Evolutionary conservation across 2,888 invertebrate species (phyloP), one percentile per base, ranked within the genome.

Genomic region (Ditula angustiorana): DNA sequence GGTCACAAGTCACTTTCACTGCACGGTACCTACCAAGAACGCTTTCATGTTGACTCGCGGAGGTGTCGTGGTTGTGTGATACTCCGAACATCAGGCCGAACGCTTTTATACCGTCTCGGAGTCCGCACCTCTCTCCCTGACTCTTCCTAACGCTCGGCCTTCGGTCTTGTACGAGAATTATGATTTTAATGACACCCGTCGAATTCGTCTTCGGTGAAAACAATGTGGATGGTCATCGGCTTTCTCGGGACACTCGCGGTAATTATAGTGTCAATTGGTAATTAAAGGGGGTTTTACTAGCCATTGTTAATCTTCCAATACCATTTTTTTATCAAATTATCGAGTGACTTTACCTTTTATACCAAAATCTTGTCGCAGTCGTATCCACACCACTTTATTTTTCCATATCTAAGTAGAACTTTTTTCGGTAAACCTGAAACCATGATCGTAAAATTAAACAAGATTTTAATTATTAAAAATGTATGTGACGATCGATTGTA

Each of bases 1-100:
- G 90, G 87, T 90, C 92, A 92, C 90, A 85, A 80, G 79, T 81
- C 92, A 92, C 92, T 92, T 92, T 92, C 92, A 92, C 92, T 89
- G 81, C 81, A 80, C 84, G 73, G 74, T 91, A 91, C 92, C 91
- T 91, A 92, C 92, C 92, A 92, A 91, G 90, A 92, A 92, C 81
- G 92, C 92, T 91, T 91, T 92, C 92, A 92, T 92, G 92, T 92
- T 92, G 92, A 82, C 87, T 90, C 88, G 83, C 89, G 88, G 90
- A 90, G 89, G 86, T 86, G 83, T 87, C 83, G 89, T 83, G 83
- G 85, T 89, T 87, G 89, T 92, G 79, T 92, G 92, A 91, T 92
- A 92, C 87, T 90, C 84, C 81, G 84, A 80, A 81, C 83, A 75
- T 72, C 74, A 78, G 78, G 73, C 82, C 74, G 80, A 78, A 78